Evolutionary conservation across 2,113 vertebrate species (phyloP), one percentile per base, ranked within the genome.

Genomic region (Oreochromis aureus): DNA sequence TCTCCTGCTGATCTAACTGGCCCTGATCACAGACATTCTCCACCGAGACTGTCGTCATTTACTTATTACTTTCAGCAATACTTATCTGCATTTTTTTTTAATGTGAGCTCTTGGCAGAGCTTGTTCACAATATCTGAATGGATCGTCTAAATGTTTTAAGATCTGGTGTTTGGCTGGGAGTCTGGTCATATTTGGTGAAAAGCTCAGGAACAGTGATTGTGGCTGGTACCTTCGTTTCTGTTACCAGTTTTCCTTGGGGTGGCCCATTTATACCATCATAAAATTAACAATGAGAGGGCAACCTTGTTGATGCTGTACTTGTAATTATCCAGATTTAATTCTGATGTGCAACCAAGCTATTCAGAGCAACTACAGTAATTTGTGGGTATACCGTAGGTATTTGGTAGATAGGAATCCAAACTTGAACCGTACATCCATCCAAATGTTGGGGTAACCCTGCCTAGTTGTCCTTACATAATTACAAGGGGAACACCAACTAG

Each of bases 1-100:
- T 41, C 63, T 91, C 85, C 63, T 24, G 83, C 89, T 91, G 91
- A 92, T 90, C 82, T 27, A 19, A 86, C 86, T 81, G 85, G 69
- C 84, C 87, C 30, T 6, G 83, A 88, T 85, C 84, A 91, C 44
- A 90, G 69, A 39, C 53, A 27, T 54, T 59, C 82, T 81, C 81
- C 44, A 59, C 41, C 51, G 32, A 55, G 0, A 12, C 34, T 5
- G 10, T 80, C 19, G 5, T 19, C 24, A 8, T 78, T 55, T 22
- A 54, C 69, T 82, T 32, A 78, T 53, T 71, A 81, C 66, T 82
- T 39, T 61, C 22, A 71, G 56, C n/a, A 51, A 66, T 30, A 66
- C 34, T 36, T 61, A 13, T 61, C 82, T 13, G 76, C 54, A 24
- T 54, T 48, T 41, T 61, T 87, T 59, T 59, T 32, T 24, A 56